These are phyloP conservation scores for Hippasteria phrygiana DNA, from an alignment of 53 echinoderm and acorn worm species.

Conservation along the genomic window DNA sequence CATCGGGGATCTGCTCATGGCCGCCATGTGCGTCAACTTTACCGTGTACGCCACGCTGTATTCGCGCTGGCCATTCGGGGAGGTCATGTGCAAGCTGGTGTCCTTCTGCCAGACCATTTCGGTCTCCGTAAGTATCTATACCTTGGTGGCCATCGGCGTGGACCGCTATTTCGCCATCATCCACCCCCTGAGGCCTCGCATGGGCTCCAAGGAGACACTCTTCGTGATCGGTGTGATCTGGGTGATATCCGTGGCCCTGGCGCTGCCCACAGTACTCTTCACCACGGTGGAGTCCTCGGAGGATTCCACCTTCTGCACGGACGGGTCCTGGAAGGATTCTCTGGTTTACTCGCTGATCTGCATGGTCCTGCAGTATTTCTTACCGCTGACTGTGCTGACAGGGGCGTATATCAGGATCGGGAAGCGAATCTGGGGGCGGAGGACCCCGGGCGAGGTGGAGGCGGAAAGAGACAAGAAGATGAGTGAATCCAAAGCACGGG, in stretches of 20 bases:
- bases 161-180: constrained; percentile 95
- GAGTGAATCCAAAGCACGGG: constrained; percentile 93
- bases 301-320: constrained; percentile 76
- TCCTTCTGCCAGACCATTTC: constrained; percentile 91
- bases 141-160: constrained; percentile 91
- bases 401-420: constrained; percentile 86
- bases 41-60: constrained; percentile 91
- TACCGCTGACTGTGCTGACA: constrained; percentile 85
- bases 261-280: constrained; percentile 78
- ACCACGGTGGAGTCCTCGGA: constrained; percentile 62
- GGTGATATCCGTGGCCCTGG: constrained; percentile 76
- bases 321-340: constrained; percentile 72
- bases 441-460: constrained; percentile 92
- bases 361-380: constrained; percentile 87
- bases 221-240: constrained; percentile 82
- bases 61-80: constrained; percentile 86
- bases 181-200: constrained; percentile 84
- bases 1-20: constrained; percentile 89
- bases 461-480: constrained; percentile 80
- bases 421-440: constrained; percentile 83
- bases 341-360: constrained; percentile 76
- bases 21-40: constrained; percentile 94
- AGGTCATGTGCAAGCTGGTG: constrained; percentile 87
- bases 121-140: constrained; percentile 96
- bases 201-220: constrained; percentile 77